phyloP scores from a whole-genome alignment of 2,113 vertebrate species.

The Leptobrachium ailaonicum region DNA sequence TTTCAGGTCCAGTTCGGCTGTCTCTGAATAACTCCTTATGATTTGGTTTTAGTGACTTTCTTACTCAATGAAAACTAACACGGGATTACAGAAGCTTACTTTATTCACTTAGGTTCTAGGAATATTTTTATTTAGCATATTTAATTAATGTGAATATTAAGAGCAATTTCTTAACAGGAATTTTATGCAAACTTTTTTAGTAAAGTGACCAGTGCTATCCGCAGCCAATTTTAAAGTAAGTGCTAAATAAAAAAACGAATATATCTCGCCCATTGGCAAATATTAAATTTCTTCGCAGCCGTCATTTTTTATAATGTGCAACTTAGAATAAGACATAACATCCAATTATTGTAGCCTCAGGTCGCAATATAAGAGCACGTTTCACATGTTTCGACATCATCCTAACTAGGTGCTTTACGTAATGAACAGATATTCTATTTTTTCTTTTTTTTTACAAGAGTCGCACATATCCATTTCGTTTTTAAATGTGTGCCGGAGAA shows the following conservation, averaged over 20 bases:
- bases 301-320: not conserved
- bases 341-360: conserved; percentile 10
- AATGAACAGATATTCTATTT: conserved; percentile 13
- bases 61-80: no score
- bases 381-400: conserved; percentile 3
- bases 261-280: not conserved
- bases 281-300: not conserved
- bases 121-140: no score
- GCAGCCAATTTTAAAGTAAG: no score
- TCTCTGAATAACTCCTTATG: no score
- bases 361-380: not conserved
- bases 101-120: no score
- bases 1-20: no score
- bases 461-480: conserved; percentile 23
- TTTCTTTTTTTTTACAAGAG: not conserved
- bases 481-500: conserved; percentile 8
- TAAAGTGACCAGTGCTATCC: no score
- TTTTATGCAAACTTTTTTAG: no score
- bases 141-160: no score
- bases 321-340: conserved; percentile 7
- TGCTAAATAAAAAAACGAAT: not conserved
- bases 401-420: conserved; percentile 9
- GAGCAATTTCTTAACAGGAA: no score
- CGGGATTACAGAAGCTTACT: no score
- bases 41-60: no score